Evolutionary conservation across 2,888 invertebrate species (phyloP), one percentile per base, ranked within the genome.

Genomic region (Sycophila texana): DNA sequence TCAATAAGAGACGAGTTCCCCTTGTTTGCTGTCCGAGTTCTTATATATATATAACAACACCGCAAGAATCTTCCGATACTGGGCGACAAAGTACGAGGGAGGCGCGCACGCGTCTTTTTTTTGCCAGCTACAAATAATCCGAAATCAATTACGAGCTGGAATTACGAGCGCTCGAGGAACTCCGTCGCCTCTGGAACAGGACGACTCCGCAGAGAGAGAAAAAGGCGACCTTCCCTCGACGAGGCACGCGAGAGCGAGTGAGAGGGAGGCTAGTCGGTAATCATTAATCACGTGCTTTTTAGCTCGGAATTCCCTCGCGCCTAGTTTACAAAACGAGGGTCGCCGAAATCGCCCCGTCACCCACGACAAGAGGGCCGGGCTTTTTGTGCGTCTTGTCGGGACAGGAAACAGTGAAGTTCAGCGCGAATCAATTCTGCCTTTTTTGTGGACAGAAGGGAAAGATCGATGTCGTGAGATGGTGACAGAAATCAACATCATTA

Each of bases 281-380:
- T 88, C 90, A 90, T 90, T 89, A 90, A 90, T 90, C 90, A 89
- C 87, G 83, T 81, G 87, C 87, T 88, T 89, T 89, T 90, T 90
- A 89, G 87, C 86, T 84, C 80, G 86, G 87, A 89, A 89, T 88
- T 88, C 89, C 89, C 88, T 89, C 86, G 89, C 87, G 89, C 86
- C 88, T 88, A 88, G 87, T 89, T 89, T 88, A 87, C 88, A 87
- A 85, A 86, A 87, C 85, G 86, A 87, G 88, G 87, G 89, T 88
- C 85, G 86, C 83, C 83, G 84, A 86, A 88, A 87, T 84, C 85
- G 89, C 88, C 85, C 84, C 85, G 89, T 89, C 89, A 89, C 86
- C 86, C 84, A 84, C 83, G 84, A 86, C 86, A 84, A 84, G 85
- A 86, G 88, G 85, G 86, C 60, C 55, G 67, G 67, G 55, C 72